A percentile compares a stretch with the other conserved stretches of the same genome.
These are phyloP conservation scores for Malaclemys terrapin DNA, from an alignment of 2,113 vertebrate species.

Conservation along the genomic window DNA sequence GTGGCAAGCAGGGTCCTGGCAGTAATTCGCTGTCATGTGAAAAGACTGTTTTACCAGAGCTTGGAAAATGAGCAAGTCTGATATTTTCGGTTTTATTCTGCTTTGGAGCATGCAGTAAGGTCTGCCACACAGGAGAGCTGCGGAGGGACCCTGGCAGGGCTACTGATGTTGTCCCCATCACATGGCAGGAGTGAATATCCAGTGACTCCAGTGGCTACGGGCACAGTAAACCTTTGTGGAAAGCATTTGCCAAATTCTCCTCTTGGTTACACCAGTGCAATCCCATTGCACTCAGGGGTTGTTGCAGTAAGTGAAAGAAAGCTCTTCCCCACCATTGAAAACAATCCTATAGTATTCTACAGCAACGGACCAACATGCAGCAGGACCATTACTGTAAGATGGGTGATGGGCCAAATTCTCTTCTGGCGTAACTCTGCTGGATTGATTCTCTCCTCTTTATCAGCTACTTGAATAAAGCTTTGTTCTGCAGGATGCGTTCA, in stretches of 20 bases:
- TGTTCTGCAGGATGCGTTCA: slow-evolving; percentile 45
- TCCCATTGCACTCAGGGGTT: background rate
- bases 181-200: no score
- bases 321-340: background rate
- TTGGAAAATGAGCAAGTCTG: background rate
- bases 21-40: background rate
- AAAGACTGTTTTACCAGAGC: background rate
- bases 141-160: background rate
- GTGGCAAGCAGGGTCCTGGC: background rate
- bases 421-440: background rate
- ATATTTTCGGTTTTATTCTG: background rate
- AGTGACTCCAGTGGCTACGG: background rate
- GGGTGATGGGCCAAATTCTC: slow-evolving; percentile 8
- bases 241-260: background rate
- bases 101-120: background rate
- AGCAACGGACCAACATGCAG: background rate
- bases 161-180: background rate
- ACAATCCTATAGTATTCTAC: rapidly evolving
- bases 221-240: background rate
- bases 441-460: slow-evolving; percentile 37
- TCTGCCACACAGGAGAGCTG: rapidly evolving
- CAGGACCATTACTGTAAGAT: background rate
- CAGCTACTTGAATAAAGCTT: slow-evolving; percentile 52
- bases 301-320: background rate
- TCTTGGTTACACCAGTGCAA: background rate